Base-by-base conservation (phyloP, 2,888 invertebrate genomes). In the Incurvaria masculella region DNA sequence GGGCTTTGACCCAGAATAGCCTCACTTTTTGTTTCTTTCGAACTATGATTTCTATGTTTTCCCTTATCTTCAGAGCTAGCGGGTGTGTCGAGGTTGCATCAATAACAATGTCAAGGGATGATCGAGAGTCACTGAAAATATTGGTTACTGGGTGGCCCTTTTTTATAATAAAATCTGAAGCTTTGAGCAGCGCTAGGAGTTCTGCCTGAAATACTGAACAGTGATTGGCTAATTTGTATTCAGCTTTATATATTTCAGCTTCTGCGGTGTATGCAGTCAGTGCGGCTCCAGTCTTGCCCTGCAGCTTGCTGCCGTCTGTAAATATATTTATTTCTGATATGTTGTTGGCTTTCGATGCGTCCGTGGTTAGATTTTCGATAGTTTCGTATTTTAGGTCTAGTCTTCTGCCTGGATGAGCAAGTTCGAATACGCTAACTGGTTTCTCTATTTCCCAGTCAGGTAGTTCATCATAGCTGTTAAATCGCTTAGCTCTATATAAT, bases 401-500 rank as follows among this genome's bases (percentile, higher is more conserved):
- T n/a, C n/a, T n/a, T n/a, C n/a, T n/a, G n/a, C n/a, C n/a, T n/a
- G n/a, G n/a, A n/a, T n/a, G 52, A 2, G 46, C 51, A 1, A 44
- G 2, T 23, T 10, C 1, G 41, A n/a, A 2, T 26, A 27, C 3
- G n/a, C n/a, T 10, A 1, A 27, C 21, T 8, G 11, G 26, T 8
- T 8, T 41, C 21, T 53, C 52, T 0, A 55, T 2, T 8, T 42
- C 42, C 8, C 49, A 43, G 21, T 44, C 53, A 2, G 27, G 42
- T 2, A 47, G n/a, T 8, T 5, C n/a, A 1, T 18, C n/a, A 2
- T 18, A 14, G 1, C 46, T 41, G 2, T 10, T 33, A 6, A 52
- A 52, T 38, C 45, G 49, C 27, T 48, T 51, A 2, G n/a, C 43
- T 18, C 46, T 38, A 42, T 52, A 49, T 10, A 49, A 11, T 5